Percentiles rank a stretch among this genome's conserved stretches.
Conservation (phyloP, 2,888 invertebrate genomes). For the Trichogramma evanescens region DNA sequence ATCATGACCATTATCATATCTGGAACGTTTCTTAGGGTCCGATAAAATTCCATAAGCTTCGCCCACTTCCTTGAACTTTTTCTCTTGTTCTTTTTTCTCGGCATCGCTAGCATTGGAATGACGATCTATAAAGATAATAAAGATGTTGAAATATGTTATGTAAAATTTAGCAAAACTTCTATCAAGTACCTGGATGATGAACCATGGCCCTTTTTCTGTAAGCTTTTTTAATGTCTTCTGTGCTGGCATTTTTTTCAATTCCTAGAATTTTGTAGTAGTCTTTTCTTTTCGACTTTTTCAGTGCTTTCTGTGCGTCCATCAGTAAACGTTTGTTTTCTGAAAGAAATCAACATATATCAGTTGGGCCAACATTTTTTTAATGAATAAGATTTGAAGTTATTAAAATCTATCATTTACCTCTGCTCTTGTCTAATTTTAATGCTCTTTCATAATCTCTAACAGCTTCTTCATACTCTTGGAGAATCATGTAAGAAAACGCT, state of each 20-base stretch:
- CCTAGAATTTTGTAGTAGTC: slow-evolving; percentile 95
- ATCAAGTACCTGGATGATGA: slow-evolving; percentile 70
- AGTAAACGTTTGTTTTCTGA: slow-evolving; percentile 70
- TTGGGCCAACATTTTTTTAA: not conserved
- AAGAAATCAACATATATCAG: not conserved
- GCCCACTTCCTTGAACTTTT: slow-evolving; percentile 92
- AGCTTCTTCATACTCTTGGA: slow-evolving; percentile 80
- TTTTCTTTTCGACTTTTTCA: slow-evolving; percentile 88
- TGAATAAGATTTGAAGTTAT: not conserved
- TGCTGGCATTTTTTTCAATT: slow-evolving; percentile 71
- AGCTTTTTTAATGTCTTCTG: slow-evolving; percentile 91
- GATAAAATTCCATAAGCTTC: slow-evolving; percentile 90
- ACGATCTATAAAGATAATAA: slow-evolving; percentile 56
- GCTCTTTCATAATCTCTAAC: slow-evolving; percentile 85
- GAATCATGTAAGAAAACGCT: slow-evolving; percentile 77
- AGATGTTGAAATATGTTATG: not conserved
- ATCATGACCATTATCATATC: slow-evolving; percentile 89
- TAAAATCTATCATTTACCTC: slow-evolving; percentile 37
- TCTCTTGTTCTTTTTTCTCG: slow-evolving; percentile 85
- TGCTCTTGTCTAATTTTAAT: slow-evolving; percentile 72
- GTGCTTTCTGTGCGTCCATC: slow-evolving; percentile 78
- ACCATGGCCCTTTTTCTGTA: slow-evolving; percentile 85
- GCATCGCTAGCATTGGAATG: slow-evolving; percentile 80
- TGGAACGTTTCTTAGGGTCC: slow-evolving; percentile 79
- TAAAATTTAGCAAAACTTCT: not conserved